These are phyloP conservation scores for Dermatemys mawii DNA, from an alignment of 2,113 vertebrate genomes.

Conservation along the genomic window DNA sequence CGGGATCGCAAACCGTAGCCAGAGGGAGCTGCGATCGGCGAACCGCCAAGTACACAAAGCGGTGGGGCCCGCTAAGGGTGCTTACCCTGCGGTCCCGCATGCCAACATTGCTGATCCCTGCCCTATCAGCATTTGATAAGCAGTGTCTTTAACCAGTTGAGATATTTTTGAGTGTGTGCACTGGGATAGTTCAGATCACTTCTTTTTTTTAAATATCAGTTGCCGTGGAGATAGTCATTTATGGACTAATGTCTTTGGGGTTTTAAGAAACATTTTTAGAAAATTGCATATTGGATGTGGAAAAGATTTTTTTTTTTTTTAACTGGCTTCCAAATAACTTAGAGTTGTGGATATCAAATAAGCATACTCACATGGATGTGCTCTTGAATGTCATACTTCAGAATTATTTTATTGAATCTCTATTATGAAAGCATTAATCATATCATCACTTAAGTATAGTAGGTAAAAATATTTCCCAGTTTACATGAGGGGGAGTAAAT, in stretches of 20 bases:
- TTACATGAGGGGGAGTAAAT: not conserved
- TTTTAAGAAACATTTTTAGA: not conserved
- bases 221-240: not conserved
- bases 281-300: not conserved
- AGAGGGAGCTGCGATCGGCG: too few relatives aligned
- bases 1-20: too few relatives aligned
- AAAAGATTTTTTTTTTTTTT: not conserved
- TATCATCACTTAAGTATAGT: not conserved
- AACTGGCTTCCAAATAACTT: not conserved
- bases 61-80: too few relatives aligned
- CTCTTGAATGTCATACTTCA: not conserved
- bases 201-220: not conserved
- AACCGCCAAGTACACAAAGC: too few relatives aligned
- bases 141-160: not conserved
- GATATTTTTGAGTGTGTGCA: not conserved
- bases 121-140: not conserved
- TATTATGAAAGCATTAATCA: not conserved
- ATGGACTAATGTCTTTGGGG: not conserved
- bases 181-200: not conserved
- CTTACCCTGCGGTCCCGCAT: too few relatives aligned
- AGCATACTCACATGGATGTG: not conserved
- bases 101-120: too few relatives aligned
- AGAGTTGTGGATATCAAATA: not conserved
- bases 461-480: slow-evolving; percentile 22
- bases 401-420: not conserved